A percentile compares a stretch with the other conserved stretches of the same genome.
Evolutionary conservation across 2,113 vertebrate species (phyloP).

Genomic region (Pipa parva): DNA sequence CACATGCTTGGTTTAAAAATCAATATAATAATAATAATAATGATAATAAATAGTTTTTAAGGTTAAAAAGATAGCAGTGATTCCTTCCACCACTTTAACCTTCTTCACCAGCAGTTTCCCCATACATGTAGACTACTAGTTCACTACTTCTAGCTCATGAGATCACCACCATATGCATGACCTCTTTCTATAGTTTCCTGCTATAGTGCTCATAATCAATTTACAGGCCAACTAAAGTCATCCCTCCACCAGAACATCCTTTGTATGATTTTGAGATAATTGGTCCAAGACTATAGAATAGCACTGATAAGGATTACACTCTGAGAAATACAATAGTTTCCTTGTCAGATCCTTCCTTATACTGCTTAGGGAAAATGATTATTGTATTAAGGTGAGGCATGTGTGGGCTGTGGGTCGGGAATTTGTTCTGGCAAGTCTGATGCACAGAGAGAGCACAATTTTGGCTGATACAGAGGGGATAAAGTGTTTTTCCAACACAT

Average conservation of each 20-base stretch:
- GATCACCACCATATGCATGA: too few species aligned
- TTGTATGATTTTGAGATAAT: neutral
- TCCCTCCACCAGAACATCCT: neutral
- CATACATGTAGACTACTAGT: too few species aligned
- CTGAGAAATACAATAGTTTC: slow-evolving; percentile 6
- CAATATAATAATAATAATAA: too few species aligned
- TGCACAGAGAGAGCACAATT: slow-evolving; percentile 34
- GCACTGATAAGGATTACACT: neutral
- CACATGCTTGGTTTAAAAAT: too few species aligned
- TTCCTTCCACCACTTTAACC: too few species aligned
- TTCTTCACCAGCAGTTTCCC: too few species aligned
- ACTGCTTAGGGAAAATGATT: slow-evolving; percentile 44
- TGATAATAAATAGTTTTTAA: too few species aligned
- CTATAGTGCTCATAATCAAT: too few species aligned
- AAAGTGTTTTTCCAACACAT: slow-evolving; percentile 30
- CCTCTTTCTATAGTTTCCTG: too few species aligned
- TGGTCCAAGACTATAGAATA: neutral
- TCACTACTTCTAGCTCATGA: too few species aligned
- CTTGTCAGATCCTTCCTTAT: neutral
- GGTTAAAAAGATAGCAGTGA: too few species aligned
- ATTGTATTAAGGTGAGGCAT: slow-evolving; percentile 53
- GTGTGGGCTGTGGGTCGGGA: slow-evolving; percentile 20
- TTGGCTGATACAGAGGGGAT: slow-evolving; percentile 33
- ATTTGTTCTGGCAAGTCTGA: slow-evolving; percentile 53
- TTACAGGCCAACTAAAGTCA: too few species aligned